Conservation (phyloP, 2,113 vertebrate genomes). For the Xiphophorus hellerii region DNA sequence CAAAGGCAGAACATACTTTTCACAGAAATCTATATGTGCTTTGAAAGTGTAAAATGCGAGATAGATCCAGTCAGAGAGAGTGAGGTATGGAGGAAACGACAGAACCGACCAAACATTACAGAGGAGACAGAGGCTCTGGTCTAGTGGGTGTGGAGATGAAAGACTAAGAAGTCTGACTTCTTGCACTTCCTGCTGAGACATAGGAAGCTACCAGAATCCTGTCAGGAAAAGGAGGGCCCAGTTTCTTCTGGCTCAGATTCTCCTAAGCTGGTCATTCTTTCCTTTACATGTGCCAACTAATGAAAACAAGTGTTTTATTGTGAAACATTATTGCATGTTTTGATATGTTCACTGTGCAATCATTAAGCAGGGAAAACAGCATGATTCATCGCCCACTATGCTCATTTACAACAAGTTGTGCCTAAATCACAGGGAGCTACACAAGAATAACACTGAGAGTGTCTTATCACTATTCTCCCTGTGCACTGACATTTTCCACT, state of each 20-base stretch:
- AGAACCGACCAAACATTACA: slow-evolving; percentile 19
- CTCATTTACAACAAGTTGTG: slow-evolving; percentile 20
- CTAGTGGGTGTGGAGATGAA: slow-evolving; percentile 59
- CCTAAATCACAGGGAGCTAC: slow-evolving; percentile 16
- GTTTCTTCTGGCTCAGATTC: slow-evolving; percentile 59
- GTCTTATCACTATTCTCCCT: slow-evolving; percentile 59
- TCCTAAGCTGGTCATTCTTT: slow-evolving; percentile 46
- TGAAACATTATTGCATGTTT: slow-evolving; percentile 7
- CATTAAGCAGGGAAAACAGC: slow-evolving; percentile 10
- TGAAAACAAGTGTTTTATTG: slow-evolving; percentile 4
- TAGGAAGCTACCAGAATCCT: slow-evolving; percentile 78
- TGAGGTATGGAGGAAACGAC: background rate
- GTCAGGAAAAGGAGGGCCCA: slow-evolving; percentile 75
- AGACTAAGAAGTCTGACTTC: slow-evolving; percentile 67
- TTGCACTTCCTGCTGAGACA: slow-evolving; percentile 79
- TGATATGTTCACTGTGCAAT: background rate
- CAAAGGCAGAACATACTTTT: background rate
- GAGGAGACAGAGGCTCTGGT: slow-evolving; percentile 32
- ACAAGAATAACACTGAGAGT: slow-evolving; percentile 16
- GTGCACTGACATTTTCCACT: slow-evolving; percentile 70
- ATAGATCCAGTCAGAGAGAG: slow-evolving; percentile 17
- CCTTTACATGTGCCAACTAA: slow-evolving; percentile 14
- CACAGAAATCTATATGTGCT: background rate
- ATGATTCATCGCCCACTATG: slow-evolving; percentile 5
- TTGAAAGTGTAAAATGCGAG: slow-evolving; percentile 19